A percentile compares a stretch with the other conserved stretches of the same genome.
These are phyloP conservation scores for Drosophila dives DNA, from an alignment of 2,888 invertebrate genomes.

Conservation along the genomic window DNA sequence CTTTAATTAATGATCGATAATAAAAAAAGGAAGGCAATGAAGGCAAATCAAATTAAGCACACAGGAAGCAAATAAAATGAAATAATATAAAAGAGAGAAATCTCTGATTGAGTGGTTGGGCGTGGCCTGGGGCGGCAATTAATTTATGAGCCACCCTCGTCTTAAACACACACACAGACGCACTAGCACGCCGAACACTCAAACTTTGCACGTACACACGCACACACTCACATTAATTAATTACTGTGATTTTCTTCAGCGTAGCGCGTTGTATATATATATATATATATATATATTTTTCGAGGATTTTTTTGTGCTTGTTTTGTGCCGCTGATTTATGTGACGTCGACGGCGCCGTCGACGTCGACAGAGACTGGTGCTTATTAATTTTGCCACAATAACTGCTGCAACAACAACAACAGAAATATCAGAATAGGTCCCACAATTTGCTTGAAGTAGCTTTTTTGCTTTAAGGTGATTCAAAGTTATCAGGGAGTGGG, in stretches of 20 bases:
- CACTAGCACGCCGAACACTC: constrained; percentile 14
- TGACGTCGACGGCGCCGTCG: constrained; percentile 42
- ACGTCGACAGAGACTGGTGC: constrained; percentile 43
- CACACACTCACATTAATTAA: constrained; percentile 58
- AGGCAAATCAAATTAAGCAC: constrained; percentile 23
- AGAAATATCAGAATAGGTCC: constrained; percentile 42
- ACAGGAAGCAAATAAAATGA: constrained; percentile 4
- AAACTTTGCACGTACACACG: constrained; percentile 30
- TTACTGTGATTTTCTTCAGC: constrained; percentile 75
- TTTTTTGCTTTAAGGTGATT: constrained; percentile 1
- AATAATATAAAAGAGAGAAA: constrained; percentile 39
- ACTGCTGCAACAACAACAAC: constrained; percentile 30
- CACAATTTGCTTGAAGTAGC: constrained; percentile 46
- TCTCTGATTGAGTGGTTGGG: constrained; percentile 58
- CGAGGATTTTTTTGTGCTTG: constrained; percentile 1
- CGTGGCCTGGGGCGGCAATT: constrained; percentile 60
- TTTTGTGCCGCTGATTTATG: constrained; percentile 62
- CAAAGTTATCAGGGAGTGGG: not conserved
- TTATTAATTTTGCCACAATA: constrained; percentile 71
- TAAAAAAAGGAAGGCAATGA: not conserved
- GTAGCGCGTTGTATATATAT: constrained; percentile 31
- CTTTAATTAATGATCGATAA: constrained; percentile 38
- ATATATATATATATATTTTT: constrained; percentile 11
- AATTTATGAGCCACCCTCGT: constrained; percentile 54
- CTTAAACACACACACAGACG: constrained; percentile 16